Evolutionary conservation across 2,888 invertebrate species (phyloP).

Genomic region (Harpagoxenus sublaevis): DNA sequence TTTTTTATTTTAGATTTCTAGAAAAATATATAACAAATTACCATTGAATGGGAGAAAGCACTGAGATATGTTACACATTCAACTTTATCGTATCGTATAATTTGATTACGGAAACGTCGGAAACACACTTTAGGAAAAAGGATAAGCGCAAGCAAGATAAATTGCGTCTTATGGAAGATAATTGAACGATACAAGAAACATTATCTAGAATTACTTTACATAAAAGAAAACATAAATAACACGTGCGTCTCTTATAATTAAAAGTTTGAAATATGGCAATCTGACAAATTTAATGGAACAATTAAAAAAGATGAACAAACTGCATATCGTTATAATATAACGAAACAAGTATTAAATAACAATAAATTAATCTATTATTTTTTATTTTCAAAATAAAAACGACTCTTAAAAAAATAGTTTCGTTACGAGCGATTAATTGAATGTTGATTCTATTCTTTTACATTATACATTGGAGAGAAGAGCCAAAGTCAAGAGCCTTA

Average conservation of each 20-base stretch:
- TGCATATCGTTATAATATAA: not conserved
- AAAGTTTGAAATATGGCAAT: not conserved
- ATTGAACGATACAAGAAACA: conserved; percentile 2
- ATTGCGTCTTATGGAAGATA: not conserved
- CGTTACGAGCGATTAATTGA: not conserved
- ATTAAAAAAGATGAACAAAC: not conserved
- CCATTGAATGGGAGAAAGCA: not conserved
- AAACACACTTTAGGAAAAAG: not conserved
- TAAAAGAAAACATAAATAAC: not conserved
- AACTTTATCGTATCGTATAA: conserved; percentile 4
- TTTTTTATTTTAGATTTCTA: not conserved
- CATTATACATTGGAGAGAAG: not conserved
- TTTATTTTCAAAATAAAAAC: not conserved
- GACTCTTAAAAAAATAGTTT: not conserved
- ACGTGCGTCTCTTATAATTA: not conserved
- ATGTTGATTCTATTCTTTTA: not conserved
- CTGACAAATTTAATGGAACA: not conserved
- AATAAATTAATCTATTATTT: not conserved
- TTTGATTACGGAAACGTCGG: not conserved
- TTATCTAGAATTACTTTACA: conserved; percentile 11
- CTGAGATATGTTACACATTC: not conserved
- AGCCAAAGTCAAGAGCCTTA: not conserved
- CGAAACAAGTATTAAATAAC: not conserved
- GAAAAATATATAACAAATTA: not conserved
- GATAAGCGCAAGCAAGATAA: not conserved